Evolutionary conservation across 2,888 invertebrate species (phyloP), one percentile per base, ranked within the genome.

Genomic region (Actias luna): DNA sequence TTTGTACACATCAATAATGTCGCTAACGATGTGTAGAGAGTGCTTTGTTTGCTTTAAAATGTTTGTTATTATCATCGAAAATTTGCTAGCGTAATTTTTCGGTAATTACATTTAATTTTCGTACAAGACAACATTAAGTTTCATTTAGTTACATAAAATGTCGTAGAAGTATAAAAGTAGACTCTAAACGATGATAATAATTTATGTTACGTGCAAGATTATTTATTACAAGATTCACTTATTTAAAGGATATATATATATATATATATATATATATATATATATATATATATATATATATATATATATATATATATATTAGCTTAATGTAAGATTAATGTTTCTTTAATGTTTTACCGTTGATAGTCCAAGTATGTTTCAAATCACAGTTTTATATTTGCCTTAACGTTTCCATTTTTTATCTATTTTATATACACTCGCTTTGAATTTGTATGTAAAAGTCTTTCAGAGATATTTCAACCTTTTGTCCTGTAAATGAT

Each of bases 1-100:
- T 82, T 78, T 76, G 75, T 77, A 76, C 69, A 78, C 67, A 68
- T 63, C 61, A 67, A 65, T 50, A 64, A 64, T 61, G 61, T 58
- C 58, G 25, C 58, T 64, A 61, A 58, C 50, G 52, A 59, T 35
- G 63, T 55, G 39, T 59, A 57, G 55, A 58, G 39, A 35, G 59
- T 63, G 35, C 52, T 59, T 63, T 58, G 39, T 52, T 59, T 57
- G 39, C 8, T 52, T 59, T 60, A 29, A 31, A 50, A 46, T 50
- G 60, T 25, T 46, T 50, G 60, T 35, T 52, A 27, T 36, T 31
- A 25, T n/a, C 16, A 39, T 25, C 31, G 33, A 42, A 58, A 58
- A 27, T 55, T 39, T 52, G 33, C 46, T 58, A 58, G 33, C 7
- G 29, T 29, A 29, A 7, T 29, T n/a, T 29, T 52, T 16, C 25